These are phyloP conservation scores for Balaeniceps rex DNA, from an alignment of 2,113 vertebrate genomes.

Conservation along the genomic window DNA sequence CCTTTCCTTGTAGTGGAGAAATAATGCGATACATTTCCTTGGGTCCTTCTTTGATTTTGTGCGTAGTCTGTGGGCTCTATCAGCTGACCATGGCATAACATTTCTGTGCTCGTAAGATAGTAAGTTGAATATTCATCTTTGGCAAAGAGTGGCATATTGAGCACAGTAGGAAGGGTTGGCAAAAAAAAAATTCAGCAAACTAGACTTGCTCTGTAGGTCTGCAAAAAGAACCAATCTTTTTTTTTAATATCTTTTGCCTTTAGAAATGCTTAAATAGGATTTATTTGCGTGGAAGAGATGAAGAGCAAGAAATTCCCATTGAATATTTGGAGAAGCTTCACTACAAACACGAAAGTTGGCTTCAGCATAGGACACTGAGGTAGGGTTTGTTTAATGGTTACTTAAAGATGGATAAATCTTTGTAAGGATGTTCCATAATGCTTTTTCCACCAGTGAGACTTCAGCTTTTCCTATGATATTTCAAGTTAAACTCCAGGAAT, in stretches of 20 bases:
- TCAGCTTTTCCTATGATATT: not conserved
- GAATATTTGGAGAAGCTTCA: slow-evolving; percentile 96
- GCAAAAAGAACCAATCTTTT: not conserved
- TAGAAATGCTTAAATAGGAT: slow-evolving; percentile 90
- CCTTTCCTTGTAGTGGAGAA: not conserved
- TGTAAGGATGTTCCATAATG: not conserved
- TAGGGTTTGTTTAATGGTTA: slow-evolving; percentile 47
- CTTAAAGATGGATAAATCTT: not conserved
- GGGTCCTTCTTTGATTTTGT: not conserved
- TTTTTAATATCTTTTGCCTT: not conserved
- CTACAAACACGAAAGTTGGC: slow-evolving; percentile 93
- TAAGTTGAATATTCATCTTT: not conserved
- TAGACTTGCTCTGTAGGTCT: not conserved
- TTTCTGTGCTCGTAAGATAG: not conserved
- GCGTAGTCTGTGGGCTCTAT: not conserved
- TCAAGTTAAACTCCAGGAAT: not conserved
- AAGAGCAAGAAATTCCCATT: slow-evolving; percentile 91
- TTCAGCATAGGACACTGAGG: slow-evolving; percentile 87
- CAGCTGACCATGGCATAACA: not conserved
- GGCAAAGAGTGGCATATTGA: not conserved
- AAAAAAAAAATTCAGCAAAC: not conserved
- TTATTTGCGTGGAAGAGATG: slow-evolving; percentile 84
- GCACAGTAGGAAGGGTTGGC: not conserved
- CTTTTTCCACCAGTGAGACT: not conserved
- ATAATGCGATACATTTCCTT: not conserved